These are phyloP conservation scores for Callithrix jacchus DNA, from an alignment of 2,113 vertebrate species.

Conservation along the genomic window DNA sequence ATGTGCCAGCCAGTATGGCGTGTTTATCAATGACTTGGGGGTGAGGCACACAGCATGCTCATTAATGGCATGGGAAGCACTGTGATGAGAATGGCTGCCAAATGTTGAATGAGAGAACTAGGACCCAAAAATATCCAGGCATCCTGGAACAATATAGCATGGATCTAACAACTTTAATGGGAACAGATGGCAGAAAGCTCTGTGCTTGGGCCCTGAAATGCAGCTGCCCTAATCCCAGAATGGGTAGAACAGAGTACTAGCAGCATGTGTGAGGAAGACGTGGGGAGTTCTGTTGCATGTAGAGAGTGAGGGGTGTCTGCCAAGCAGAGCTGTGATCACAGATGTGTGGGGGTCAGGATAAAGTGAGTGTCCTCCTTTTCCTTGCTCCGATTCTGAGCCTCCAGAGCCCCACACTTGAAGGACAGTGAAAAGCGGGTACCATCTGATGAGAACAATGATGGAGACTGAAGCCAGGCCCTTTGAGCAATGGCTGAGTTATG, in stretches of 20 bases:
- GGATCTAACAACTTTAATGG: background rate
- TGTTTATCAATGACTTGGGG: background rate
- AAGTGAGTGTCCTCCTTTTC: background rate
- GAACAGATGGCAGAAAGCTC: background rate
- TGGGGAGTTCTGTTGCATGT: fast-evolving
- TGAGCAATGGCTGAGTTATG: background rate
- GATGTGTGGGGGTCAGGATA: fast-evolving
- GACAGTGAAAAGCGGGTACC: too few relatives aligned
- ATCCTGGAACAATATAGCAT: background rate
- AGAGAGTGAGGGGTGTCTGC: background rate
- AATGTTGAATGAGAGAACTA: background rate
- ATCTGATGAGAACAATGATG: background rate
- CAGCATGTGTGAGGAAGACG: background rate
- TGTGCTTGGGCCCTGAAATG: background rate
- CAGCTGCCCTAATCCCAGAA: background rate
- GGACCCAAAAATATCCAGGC: background rate
- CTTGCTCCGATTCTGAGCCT: background rate
- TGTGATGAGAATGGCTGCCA: background rate
- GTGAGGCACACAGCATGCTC: fast-evolving
- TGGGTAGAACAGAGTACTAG: background rate
- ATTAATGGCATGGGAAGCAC: background rate
- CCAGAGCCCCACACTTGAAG: background rate
- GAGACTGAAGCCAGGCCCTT: background rate
- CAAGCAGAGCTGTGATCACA: fast-evolving
- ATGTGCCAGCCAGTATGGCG: fast-evolving